Evolutionary conservation across 2,113 vertebrate genomes (phyloP), one percentile per base, ranked within the genome.

Genomic region (Rhynchomys soricoides): DNA sequence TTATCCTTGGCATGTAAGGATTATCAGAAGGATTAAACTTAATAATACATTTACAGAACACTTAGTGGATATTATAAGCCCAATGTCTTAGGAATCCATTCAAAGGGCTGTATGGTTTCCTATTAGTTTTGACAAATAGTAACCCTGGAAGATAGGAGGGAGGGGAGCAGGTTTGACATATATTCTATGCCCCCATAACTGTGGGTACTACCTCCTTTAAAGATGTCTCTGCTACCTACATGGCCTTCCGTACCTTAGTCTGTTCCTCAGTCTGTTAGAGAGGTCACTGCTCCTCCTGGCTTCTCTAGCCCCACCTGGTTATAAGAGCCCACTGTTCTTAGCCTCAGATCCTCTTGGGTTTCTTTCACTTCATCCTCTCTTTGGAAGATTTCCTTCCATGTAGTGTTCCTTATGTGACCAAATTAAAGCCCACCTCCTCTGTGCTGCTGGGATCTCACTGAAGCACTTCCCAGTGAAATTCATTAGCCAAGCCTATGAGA

Each of bases 401-500:
- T 62, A 95, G n/a, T 9, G 9, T 9, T 81, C 59, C 68, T 90
- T 74, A 45, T 52, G 31, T 66, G 45, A 24, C 81, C 89, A n/a
- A 62, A 57, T 92, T 78, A 77, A 82, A 91, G 16, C 6, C 26
- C 2, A 43, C 7, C 57, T 74, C 40, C 59, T 52, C 55, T 64
- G 75, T 90, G 45, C 81, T 95, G 50, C 70, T 43, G 43, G 78
- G 78, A 31, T 85, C 89, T 45, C 43, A 37, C 40, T 86, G 94
- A 40, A 24, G n/a, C 24, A 17, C 19, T 92, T 78, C 88, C 88
- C 77, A 81, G 83, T 82, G 90, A 78, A 68, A 82, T 82, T 82
- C 86, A 74, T 91, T 68, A 90, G 77, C 86, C 81, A 89, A 13
- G 64, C n/a, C 50, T 4, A 75, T 29, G 37, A 37, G 9, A 34